These are phyloP conservation scores for Lucinisca nassula DNA, from an alignment of 2,888 invertebrate genomes.

Conservation along the genomic window DNA sequence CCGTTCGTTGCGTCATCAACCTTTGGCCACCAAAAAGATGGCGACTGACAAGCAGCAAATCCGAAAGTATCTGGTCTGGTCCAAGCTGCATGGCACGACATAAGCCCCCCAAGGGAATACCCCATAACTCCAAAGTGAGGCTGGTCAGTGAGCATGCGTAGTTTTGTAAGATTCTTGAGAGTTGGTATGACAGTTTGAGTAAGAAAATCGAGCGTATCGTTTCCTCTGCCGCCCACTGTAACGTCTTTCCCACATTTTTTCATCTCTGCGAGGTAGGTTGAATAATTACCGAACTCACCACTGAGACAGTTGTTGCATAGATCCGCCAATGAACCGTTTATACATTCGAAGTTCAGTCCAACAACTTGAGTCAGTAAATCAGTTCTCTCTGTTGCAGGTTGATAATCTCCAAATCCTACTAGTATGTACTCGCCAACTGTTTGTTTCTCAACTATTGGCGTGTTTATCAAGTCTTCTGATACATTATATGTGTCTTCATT, in stretches of 20 bases:
- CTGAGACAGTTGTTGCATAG: slow-evolving; percentile 13
- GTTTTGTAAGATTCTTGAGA: neutral
- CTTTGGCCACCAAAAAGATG: slow-evolving; percentile 51
- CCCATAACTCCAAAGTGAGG: slow-evolving; percentile 35
- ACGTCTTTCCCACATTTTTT: slow-evolving; percentile 25
- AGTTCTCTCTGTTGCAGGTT: neutral
- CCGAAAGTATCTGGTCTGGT: slow-evolving; percentile 34
- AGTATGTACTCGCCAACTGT: slow-evolving; percentile 8
- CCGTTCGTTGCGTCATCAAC: neutral
- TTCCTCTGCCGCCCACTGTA: slow-evolving; percentile 17
- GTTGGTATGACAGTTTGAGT: slow-evolving; percentile 10
- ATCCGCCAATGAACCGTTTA: slow-evolving; percentile 22
- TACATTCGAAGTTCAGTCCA: neutral
- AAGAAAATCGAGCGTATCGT: slow-evolving; percentile 31
- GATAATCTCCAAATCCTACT: slow-evolving; percentile 35
- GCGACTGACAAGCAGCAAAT: slow-evolving; percentile 47
- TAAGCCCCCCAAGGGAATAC: slow-evolving; percentile 46
- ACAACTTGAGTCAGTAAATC: slow-evolving; percentile 6
- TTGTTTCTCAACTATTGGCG: neutral
- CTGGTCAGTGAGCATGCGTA: slow-evolving; percentile 14
- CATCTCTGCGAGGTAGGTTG: neutral
- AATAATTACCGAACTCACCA: neutral
- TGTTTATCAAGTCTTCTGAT: neutral
- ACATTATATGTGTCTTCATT: neutral
- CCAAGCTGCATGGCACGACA: slow-evolving; percentile 54